Evolutionary conservation across 2,113 vertebrate genomes (phyloP), one percentile per base, ranked within the genome.

Genomic region (Cavia porcellus): DNA sequence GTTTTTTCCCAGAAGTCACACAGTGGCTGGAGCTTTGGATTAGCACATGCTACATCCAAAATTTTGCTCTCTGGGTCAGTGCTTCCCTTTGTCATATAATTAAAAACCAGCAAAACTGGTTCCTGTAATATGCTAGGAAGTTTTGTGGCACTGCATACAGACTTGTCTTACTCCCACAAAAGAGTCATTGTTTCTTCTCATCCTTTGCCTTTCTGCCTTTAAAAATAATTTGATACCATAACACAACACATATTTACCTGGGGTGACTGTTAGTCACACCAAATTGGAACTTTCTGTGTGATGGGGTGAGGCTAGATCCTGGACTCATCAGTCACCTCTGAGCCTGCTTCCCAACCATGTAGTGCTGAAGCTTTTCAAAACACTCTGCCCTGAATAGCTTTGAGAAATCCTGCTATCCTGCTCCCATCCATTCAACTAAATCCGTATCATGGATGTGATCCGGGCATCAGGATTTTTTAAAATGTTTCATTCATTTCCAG

Each of bases 91-190:
- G 96, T 92, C 59, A 6, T 94, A 42, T 84, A 97, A 94, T 95
- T 96, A 97, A 94, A 97, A 98, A 94, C 84, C 93, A 96, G 96
- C 88, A 90, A 94, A 95, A 96, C 97, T 86, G 90, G 97, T 98
- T 98, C 92, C 82, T 59, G 4, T 91, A 90, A 98, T 94, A 90
- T 64, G 92, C 92, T 95, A 75, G 75, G 70, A 96, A 93, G 93
- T 89, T 96, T n/a, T 79, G 81, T 83, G 59, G 89, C 83, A 25
- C 19, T 45, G 94, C 92, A 93, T 45, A 92, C 92, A 92, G 62
- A 84, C 89, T 80, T 95, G 87, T 79, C 95, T 95, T 85, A 61
- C 24, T 70, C 52, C 93, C 35, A 98, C 96, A 97, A 97, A 96
- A 93, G 90, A 66, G 70, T 79, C 82, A 92, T 96, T 96, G 98